These are phyloP conservation scores for Erebia palarica DNA, from an alignment of 2,888 invertebrate species.

Conservation along the genomic window DNA sequence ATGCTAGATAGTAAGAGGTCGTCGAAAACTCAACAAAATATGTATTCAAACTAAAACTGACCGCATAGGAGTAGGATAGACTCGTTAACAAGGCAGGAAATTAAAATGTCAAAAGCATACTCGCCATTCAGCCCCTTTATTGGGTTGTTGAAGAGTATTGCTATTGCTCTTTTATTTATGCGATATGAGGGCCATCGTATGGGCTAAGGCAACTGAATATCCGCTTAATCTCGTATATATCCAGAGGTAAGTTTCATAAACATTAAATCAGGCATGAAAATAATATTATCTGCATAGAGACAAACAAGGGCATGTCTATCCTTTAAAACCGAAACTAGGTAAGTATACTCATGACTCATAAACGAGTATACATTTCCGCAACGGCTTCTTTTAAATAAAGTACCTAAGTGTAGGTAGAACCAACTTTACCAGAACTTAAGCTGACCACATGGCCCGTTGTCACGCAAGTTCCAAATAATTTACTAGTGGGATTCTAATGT, in stretches of 20 bases:
- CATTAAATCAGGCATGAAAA: not conserved
- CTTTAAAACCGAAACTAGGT: not conserved
- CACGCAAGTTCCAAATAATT: slow-evolving; percentile 32
- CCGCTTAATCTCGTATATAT: not conserved
- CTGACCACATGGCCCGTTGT: slow-evolving; percentile 20
- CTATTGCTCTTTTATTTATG: slow-evolving; percentile 3
- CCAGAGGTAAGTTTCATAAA: no score
- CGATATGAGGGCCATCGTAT: not conserved
- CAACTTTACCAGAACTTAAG: slow-evolving; percentile 3
- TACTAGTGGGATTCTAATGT: slow-evolving; percentile 15
- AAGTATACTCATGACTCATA: not conserved
- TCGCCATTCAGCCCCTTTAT: slow-evolving; percentile 36
- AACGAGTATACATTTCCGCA: not conserved
- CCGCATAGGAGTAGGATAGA: slow-evolving; percentile 29
- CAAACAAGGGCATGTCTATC: not conserved
- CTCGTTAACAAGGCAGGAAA: slow-evolving; percentile 58
- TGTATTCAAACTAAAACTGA: slow-evolving; percentile 30
- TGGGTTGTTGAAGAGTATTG: slow-evolving; percentile 9
- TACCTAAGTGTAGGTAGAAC: not conserved
- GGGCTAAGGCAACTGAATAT: not conserved
- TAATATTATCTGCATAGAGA: not conserved
- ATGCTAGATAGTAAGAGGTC: not conserved
- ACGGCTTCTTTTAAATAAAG: slow-evolving; percentile 4
- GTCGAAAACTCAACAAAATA: not conserved
- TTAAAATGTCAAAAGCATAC: slow-evolving; percentile 62